Evolutionary conservation across 2,113 vertebrate genomes (phyloP).

Genomic region (Emydocephalus ijimae): DNA sequence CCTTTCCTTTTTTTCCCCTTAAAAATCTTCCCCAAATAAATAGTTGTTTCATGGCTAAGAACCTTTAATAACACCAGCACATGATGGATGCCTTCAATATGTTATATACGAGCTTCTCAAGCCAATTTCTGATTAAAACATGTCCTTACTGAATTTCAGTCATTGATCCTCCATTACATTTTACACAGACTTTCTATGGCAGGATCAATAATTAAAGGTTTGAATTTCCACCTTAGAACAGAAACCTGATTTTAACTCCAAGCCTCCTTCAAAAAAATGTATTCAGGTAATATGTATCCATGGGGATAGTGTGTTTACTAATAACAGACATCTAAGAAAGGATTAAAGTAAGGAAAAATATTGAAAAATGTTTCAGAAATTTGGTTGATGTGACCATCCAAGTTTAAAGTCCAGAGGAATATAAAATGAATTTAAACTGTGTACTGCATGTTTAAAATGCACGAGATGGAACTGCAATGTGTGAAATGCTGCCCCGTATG

Average conservation of each 20-base stretch:
- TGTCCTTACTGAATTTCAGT: conserved; percentile 63
- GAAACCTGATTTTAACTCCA: not conserved
- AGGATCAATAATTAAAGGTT: conserved; percentile 9
- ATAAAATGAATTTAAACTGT: not conserved
- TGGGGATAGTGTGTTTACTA: not conserved
- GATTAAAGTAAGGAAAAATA: not conserved
- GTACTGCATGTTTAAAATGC: not conserved
- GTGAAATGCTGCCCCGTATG: not conserved
- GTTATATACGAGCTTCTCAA: conserved; percentile 59
- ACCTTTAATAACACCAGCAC: conserved; percentile 50
- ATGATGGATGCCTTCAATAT: conserved; percentile 71
- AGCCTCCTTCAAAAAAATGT: not conserved
- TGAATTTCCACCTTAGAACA: not conserved
- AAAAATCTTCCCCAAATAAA: not conserved
- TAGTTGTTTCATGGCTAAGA: conserved; percentile 45
- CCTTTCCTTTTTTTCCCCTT: not conserved
- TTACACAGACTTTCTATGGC: conserved; percentile 39
- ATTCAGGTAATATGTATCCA: not conserved
- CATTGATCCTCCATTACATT: conserved; percentile 61
- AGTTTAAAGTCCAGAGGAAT: not conserved
- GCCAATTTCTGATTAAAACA: conserved; percentile 65
- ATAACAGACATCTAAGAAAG: not conserved
- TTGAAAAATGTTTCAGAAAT: not conserved
- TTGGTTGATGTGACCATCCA: not conserved
- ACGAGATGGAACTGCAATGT: not conserved